Conservation (phyloP, 1,140 invertebrate species). For the Drosophila equinoxialis region DNA sequence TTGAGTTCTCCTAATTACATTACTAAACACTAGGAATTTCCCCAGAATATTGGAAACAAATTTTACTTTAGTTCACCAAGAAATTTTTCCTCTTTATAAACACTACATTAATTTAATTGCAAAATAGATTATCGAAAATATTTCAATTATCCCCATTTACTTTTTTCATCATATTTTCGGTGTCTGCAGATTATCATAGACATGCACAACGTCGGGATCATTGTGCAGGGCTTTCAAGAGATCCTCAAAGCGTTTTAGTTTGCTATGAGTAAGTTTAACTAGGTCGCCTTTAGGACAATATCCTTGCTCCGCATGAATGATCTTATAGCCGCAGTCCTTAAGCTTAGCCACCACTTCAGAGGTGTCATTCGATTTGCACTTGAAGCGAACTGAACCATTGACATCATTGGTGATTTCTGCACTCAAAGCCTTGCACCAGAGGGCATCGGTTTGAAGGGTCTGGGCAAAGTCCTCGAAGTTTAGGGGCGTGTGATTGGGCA, state of each 20-base stretch:
- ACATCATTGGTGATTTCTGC: conserved; percentile 26
- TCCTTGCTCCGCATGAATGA: conserved; percentile 38
- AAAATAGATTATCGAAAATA: not conserved
- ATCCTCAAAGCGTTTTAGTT: conserved; percentile 34
- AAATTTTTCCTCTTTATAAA: too few relatives aligned
- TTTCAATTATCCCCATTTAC: not conserved
- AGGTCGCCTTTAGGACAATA: conserved; percentile 33
- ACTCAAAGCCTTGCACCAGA: conserved; percentile 48
- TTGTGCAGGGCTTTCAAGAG: conserved; percentile 39
- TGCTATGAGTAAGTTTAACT: conserved; percentile 19
- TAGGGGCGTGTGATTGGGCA: conserved; percentile 9
- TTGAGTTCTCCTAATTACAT: too few relatives aligned
- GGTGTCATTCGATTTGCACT: conserved; percentile 44
- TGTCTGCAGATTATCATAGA: conserved; percentile 68
- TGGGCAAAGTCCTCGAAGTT: conserved; percentile 30
- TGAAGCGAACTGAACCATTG: conserved; percentile 44
- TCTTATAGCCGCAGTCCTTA: conserved; percentile 42
- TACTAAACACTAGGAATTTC: too few relatives aligned
- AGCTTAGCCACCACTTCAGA: conserved; percentile 37
- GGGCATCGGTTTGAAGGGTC: conserved; percentile 41
- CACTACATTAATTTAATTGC: too few relatives aligned
- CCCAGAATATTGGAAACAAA: too few relatives aligned
- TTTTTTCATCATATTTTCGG: not conserved
- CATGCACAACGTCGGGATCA: conserved; percentile 50
- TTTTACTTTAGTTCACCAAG: too few relatives aligned